phyloP scores from a whole-genome alignment of 2,113 vertebrate genomes.

The human (Homo sapiens) region DNA sequence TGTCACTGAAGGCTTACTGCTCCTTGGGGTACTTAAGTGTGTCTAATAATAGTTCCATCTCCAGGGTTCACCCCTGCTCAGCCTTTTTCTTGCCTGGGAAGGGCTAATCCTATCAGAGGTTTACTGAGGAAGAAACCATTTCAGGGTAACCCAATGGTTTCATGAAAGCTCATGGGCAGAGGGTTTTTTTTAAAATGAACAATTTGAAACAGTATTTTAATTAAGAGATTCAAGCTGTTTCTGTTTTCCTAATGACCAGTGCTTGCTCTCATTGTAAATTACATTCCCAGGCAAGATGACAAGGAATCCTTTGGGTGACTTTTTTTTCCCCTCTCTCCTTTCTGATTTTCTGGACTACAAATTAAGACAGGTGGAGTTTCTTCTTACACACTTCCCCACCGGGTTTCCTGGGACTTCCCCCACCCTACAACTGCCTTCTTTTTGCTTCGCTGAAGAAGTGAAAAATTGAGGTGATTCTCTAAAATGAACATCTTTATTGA shows the following conservation, averaged over 20 bases:
- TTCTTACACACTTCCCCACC: conserved; percentile 34
- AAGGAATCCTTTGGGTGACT: conserved; percentile 54
- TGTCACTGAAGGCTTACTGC: conserved; percentile 1
- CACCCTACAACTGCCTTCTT: neutral
- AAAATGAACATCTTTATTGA: conserved; percentile 78
- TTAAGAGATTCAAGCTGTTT: conserved; percentile 80
- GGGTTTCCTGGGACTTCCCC: conserved; percentile 48
- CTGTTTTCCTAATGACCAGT: conserved; percentile 69
- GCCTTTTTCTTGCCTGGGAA: conserved; percentile 56
- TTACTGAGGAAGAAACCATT: conserved; percentile 71
- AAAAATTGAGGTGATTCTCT: conserved; percentile 75
- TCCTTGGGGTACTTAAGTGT: neutral
- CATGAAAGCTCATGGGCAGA: conserved; percentile 67
- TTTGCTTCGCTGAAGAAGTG: conserved; percentile 72
- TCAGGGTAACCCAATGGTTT: conserved; percentile 69
- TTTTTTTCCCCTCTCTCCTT: conserved; percentile 24
- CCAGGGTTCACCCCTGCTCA: neutral
- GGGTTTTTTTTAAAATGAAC: conserved; percentile 67
- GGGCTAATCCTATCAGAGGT: conserved; percentile 60
- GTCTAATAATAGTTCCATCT: conserved; percentile 24
- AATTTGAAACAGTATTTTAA: conserved; percentile 79
- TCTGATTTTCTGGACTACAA: conserved; percentile 60
- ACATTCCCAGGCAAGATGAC: conserved; percentile 63
- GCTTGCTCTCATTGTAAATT: conserved; percentile 75
- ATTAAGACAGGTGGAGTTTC: conserved; percentile 68